These are phyloP conservation scores for Ephialtes manifestator DNA, from an alignment of 2,888 invertebrate genomes.

Conservation along the genomic window DNA sequence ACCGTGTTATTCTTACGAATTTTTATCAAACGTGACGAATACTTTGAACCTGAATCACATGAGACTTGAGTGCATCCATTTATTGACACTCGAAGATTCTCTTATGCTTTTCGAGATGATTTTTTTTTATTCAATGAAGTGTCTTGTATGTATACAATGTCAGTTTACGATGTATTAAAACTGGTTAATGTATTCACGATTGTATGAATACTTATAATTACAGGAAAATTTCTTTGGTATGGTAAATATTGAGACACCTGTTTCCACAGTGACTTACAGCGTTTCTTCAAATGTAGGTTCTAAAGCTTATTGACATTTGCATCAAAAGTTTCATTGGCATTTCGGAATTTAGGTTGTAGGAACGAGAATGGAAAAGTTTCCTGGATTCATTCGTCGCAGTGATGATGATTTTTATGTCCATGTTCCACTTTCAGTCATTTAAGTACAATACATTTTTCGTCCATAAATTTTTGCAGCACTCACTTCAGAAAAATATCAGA, in stretches of 20 bases:
- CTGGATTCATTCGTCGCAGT: neutral
- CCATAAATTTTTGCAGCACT: neutral
- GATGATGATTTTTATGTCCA: neutral
- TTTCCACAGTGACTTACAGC: slow-evolving; percentile 4
- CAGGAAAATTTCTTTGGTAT: neutral
- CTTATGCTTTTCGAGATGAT: neutral
- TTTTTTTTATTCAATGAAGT: neutral
- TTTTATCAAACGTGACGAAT: neutral
- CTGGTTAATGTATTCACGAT: slow-evolving; percentile 8
- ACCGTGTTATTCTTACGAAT: neutral
- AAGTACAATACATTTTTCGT: no score
- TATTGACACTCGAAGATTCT: slow-evolving; percentile 29
- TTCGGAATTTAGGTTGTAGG: neutral
- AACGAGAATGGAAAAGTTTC: neutral
- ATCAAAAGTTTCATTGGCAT: neutral
- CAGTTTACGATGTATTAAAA: neutral
- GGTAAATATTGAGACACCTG: slow-evolving; percentile 38
- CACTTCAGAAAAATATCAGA: no score
- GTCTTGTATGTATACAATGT: neutral
- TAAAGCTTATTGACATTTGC: slow-evolving; percentile 1
- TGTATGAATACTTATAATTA: slow-evolving; percentile 14
- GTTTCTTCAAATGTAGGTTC: neutral
- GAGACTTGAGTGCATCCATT: neutral
- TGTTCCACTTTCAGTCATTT: neutral
- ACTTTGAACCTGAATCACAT: slow-evolving; percentile 27